phyloP scores from a whole-genome alignment of 1,140 invertebrate genomes.

The Cepaea nemoralis region DNA sequence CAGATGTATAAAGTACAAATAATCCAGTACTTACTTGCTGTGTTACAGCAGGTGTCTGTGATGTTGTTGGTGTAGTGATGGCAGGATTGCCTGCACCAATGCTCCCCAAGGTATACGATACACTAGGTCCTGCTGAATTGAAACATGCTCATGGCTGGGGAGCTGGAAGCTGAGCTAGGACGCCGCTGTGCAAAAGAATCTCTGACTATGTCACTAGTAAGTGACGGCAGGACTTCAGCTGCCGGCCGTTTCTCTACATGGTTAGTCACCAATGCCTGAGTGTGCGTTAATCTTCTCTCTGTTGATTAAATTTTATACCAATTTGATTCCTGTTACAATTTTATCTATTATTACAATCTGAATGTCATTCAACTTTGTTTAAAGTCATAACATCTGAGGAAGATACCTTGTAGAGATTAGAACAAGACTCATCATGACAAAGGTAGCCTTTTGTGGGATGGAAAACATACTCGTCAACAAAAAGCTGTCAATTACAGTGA shows the following conservation, averaged over 20 bases:
- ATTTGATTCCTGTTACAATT: no score
- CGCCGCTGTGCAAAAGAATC: constrained; percentile 61
- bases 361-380: no score
- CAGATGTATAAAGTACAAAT: no score
- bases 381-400: no score
- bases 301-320: no score
- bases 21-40: constrained; percentile 78
- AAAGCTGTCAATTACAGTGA: no score
- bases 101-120: constrained; percentile 72
- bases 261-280: constrained; percentile 50
- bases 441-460: no score
- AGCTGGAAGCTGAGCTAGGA: constrained; percentile 61
- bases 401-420: no score
- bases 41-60: constrained; percentile 95
- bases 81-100: constrained; percentile 84
- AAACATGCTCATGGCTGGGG: constrained; percentile 66
- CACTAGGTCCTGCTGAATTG: constrained; percentile 44
- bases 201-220: constrained; percentile 68
- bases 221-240: constrained; percentile 77
- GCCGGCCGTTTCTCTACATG: constrained; percentile 71
- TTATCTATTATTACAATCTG: no score
- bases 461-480: no score
- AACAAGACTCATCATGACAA: no score
- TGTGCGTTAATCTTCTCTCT: constrained; percentile 64
- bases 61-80: constrained; percentile 91